Evolutionary conservation across 2,888 invertebrate species (phyloP).

Genomic region (Agrotis exclamationis): DNA sequence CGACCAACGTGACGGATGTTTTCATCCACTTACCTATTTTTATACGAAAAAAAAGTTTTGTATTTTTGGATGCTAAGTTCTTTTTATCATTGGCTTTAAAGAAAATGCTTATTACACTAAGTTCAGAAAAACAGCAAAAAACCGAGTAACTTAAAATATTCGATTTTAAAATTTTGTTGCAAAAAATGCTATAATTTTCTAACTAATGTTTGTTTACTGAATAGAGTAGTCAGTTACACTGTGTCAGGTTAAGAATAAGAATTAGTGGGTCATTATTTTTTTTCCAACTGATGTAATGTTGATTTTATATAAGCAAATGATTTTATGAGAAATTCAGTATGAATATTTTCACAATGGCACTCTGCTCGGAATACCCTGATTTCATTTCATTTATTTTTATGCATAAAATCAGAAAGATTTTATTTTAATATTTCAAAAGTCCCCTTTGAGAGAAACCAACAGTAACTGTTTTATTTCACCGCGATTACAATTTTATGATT

Average conservation of each 20-base stretch:
- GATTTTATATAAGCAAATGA: neutral
- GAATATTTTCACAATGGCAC: neutral
- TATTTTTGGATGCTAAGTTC: neutral
- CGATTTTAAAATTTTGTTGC: too few species aligned
- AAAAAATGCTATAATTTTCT: too few species aligned
- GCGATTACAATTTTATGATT: constrained; percentile 79
- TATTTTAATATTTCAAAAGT: constrained; percentile 19
- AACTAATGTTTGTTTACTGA: too few species aligned
- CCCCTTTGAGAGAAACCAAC: constrained; percentile 32
- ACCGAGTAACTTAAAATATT: too few species aligned
- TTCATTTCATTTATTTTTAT: constrained; percentile 4
- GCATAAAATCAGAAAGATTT: constrained; percentile 1
- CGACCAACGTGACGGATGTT: constrained; percentile 55
- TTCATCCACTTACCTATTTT: constrained; percentile 19
- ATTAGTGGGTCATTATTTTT: too few species aligned
- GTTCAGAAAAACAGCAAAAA: neutral
- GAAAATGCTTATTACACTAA: neutral
- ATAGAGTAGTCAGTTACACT: too few species aligned
- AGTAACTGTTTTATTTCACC: constrained; percentile 84
- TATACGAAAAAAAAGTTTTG: neutral
- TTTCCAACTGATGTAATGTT: neutral
- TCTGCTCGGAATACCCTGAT: neutral
- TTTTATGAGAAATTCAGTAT: neutral
- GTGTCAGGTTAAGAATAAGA: too few species aligned
- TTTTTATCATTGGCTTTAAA: neutral